These are phyloP conservation scores for Cartodere bifasciata DNA, from an alignment of 2,888 invertebrate species.

Conservation along the genomic window DNA sequence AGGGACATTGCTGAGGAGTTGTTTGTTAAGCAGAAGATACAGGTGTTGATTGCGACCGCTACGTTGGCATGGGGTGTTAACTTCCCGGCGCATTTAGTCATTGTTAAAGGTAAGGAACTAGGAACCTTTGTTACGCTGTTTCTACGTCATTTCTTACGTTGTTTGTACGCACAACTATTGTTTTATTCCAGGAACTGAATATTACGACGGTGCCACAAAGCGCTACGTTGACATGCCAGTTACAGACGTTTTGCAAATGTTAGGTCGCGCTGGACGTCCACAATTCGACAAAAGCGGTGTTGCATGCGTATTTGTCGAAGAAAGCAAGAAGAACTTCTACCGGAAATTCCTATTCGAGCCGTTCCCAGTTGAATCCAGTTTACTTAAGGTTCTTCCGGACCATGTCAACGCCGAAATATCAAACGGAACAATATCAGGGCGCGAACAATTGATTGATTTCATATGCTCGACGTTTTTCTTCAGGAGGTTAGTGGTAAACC, in stretches of 20 bases:
- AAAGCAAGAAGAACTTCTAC: slow-evolving; percentile 96
- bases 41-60: slow-evolving; percentile 91
- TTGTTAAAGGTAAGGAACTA: slow-evolving; percentile 86
- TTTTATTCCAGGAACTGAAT: too few species aligned
- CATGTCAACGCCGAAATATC: slow-evolving; percentile 96
- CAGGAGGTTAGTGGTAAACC: slow-evolving; percentile 81
- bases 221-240: slow-evolving; percentile 99
- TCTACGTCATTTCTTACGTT: too few species aligned
- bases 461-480: slow-evolving; percentile 99
- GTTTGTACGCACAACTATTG: slow-evolving; percentile 33
- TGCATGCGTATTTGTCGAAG: slow-evolving; percentile 83
- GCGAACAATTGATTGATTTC: slow-evolving; percentile 90
- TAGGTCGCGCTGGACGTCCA: slow-evolving; percentile 96
- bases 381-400: slow-evolving; percentile 83
- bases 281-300: slow-evolving; percentile 91
- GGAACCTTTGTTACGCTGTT: too few species aligned
- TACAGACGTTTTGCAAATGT: slow-evolving; percentile 99
- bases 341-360: slow-evolving; percentile 98
- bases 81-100: slow-evolving; percentile 93
- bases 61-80: slow-evolving; percentile 99
- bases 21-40: slow-evolving; percentile 90
- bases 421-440: slow-evolving; percentile 86
- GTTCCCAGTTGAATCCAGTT: slow-evolving; percentile 95
- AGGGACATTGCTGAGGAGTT: slow-evolving; percentile 84
- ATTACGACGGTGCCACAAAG: slow-evolving; percentile 91